A percentile compares a stretch with the other conserved stretches of the same genome.
Conservation (phyloP, 1,140 invertebrate species). For the Sipha flava region DNA sequence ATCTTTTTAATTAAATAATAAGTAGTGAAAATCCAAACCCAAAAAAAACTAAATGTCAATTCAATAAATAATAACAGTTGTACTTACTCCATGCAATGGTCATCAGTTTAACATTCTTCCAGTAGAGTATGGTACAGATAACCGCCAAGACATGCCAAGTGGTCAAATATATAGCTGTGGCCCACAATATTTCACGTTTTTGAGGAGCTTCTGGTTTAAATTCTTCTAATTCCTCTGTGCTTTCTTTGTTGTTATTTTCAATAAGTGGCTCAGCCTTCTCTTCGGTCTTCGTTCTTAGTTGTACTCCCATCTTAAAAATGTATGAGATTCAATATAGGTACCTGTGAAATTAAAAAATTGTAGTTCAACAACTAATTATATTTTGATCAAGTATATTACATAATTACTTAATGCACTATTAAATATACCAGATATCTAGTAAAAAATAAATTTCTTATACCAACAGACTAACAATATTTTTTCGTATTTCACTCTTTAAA, state of each 20-base stretch:
- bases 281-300: slow-evolving; percentile 13
- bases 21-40: too few relatives aligned
- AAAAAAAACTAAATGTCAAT: too few relatives aligned
- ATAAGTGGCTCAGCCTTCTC: background rate
- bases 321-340: background rate
- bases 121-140: slow-evolving; percentile 12
- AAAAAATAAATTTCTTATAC: too few relatives aligned
- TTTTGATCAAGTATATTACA: too few relatives aligned
- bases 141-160: background rate
- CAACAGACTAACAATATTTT: too few relatives aligned
- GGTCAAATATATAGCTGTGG: slow-evolving; percentile 16
- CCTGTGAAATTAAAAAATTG: background rate
- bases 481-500: too few relatives aligned
- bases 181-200: slow-evolving; percentile 21
- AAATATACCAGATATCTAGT: too few relatives aligned
- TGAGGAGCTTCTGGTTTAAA: background rate
- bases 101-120: background rate
- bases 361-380: too few relatives aligned
- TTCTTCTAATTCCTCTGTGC: background rate
- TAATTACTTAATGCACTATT: too few relatives aligned
- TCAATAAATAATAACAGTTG: background rate
- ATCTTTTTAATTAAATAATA: too few relatives aligned
- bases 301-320: slow-evolving; percentile 11
- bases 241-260: background rate
- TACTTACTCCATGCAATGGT: background rate